A percentile compares a stretch with the other conserved stretches of the same genome.
phyloP scores from a whole-genome alignment of 1,140 invertebrate species.

The Formica selysi region DNA sequence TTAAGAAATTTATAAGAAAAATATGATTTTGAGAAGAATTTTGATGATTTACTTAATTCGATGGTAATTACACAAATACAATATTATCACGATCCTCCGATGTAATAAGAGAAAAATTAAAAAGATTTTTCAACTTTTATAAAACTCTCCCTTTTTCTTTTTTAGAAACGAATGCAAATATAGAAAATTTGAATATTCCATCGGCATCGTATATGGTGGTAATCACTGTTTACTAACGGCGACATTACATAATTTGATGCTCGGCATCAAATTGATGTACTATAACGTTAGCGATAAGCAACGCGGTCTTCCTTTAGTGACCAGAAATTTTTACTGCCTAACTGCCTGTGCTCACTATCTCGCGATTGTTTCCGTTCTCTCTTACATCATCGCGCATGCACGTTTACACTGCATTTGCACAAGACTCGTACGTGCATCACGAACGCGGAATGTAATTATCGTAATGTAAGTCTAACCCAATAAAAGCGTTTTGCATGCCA shows the following conservation, averaged over 20 bases:
- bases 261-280: conserved; percentile 44
- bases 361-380: conserved; percentile 67
- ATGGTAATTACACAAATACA: background rate
- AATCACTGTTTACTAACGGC: conserved; percentile 64
- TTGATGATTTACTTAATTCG: background rate
- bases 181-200: conserved; percentile 25
- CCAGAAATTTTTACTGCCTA: conserved; percentile 51
- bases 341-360: conserved; percentile 59
- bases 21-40: background rate
- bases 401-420: background rate
- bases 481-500: background rate
- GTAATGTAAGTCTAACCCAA: conserved; percentile 38
- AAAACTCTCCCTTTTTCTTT: background rate
- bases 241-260: conserved; percentile 73
- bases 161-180: background rate
- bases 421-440: background rate
- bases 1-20: background rate
- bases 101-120: background rate
- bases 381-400: conserved; percentile 67
- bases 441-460: conserved; percentile 31
- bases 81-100: background rate
- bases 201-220: conserved; percentile 10
- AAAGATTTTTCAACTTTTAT: background rate
- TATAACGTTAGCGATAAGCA: conserved; percentile 76
- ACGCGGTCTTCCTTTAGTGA: conserved; percentile 37